A percentile compares a stretch with the other conserved stretches of the same genome.
phyloP scores from a whole-genome alignment of 1,140 invertebrate species.

The Coptotermes formosanus region DNA sequence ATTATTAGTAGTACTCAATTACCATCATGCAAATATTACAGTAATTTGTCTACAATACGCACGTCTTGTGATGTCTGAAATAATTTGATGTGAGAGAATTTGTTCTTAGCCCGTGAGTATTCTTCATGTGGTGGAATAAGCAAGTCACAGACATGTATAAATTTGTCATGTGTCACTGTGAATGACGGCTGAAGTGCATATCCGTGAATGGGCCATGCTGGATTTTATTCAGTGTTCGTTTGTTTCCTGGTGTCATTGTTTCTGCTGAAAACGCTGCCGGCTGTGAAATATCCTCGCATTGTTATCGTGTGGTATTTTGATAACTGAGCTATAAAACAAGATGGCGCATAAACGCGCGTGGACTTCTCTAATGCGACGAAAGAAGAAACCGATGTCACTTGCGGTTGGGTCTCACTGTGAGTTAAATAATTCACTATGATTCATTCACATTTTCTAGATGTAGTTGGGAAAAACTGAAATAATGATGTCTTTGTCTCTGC shows the following conservation, averaged over 20 bases:
- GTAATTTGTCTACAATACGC: no score
- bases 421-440: constrained; percentile 20
- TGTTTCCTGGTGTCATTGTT: background rate
- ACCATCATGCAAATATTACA: no score
- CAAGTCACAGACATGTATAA: no score
- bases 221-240: no score
- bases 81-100: no score
- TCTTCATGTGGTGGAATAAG: no score
- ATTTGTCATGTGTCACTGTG: background rate
- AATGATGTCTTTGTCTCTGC: background rate
- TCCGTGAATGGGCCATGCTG: no score
- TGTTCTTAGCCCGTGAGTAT: no score
- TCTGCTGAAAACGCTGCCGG: background rate
- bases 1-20: no score
- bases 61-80: no score
- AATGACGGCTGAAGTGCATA: no score
- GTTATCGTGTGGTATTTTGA: background rate
- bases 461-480: background rate
- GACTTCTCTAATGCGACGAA: constrained; percentile 49
- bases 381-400: constrained; percentile 41
- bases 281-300: background rate
- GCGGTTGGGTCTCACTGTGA: constrained; percentile 23
- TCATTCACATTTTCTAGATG: background rate
- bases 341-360: constrained; percentile 51
- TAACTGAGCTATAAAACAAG: background rate